Percentiles rank a stretch among this genome's conserved stretches.
Conservation (phyloP, 2,113 vertebrate species). For the Oreochromis aureus region DNA sequence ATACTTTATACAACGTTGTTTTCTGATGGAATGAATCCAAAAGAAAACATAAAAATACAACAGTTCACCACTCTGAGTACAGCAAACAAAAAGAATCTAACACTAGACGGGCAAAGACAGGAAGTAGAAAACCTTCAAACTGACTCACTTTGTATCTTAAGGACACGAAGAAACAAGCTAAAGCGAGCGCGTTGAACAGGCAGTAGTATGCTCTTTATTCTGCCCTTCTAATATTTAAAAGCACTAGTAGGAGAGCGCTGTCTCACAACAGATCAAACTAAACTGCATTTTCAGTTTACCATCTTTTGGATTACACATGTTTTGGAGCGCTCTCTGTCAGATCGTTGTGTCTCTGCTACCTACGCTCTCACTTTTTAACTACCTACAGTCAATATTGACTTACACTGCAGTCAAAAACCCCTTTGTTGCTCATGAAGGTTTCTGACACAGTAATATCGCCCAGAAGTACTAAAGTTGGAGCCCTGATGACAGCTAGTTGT, state of each 20-base stretch:
- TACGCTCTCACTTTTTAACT: neutral
- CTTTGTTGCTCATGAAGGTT: neutral
- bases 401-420: neutral
- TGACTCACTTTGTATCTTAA: neutral
- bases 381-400: neutral
- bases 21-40: neutral
- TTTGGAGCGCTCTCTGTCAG: neutral
- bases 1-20: neutral
- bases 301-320: neutral
- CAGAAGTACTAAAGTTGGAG: neutral
- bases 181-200: neutral
- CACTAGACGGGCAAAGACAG: neutral
- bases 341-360: neutral
- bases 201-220: neutral
- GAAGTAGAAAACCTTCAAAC: neutral
- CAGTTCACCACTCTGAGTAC: neutral
- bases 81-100: neutral
- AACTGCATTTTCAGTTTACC: neutral
- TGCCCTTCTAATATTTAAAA: neutral
- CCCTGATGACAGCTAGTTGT: neutral
- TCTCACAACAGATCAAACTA: neutral
- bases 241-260: neutral
- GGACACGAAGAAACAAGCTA: neutral
- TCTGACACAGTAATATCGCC: neutral
- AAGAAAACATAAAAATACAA: neutral